Percentiles rank a stretch among this genome's conserved stretches.
Evolutionary conservation across 2,113 vertebrate genomes (phyloP).

Genomic region (Gracilinanus agilis): DNA sequence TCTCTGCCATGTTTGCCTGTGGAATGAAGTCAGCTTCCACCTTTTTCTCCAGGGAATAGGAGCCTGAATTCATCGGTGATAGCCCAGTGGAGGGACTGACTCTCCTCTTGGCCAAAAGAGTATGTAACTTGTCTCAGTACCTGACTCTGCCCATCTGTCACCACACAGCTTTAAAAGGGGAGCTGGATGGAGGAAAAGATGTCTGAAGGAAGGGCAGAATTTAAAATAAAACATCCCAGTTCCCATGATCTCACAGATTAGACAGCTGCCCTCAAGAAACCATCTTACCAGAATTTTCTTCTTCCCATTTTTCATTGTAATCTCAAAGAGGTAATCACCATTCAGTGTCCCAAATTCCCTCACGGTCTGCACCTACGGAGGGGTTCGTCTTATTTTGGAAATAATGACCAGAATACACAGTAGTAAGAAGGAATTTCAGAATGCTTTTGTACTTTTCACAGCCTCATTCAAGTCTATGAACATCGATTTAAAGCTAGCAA

Average conservation of each 20-base stretch:
- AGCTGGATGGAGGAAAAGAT: neutral
- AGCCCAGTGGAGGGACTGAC: neutral
- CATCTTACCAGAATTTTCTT: conserved; percentile 87
- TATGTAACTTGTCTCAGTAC: neutral
- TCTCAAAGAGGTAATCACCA: conserved; percentile 84
- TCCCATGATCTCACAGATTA: neutral
- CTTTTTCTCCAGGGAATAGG: neutral
- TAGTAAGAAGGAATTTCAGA: neutral
- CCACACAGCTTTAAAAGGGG: neutral
- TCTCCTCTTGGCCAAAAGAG: neutral
- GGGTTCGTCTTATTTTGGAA: neutral
- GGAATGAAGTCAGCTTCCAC: neutral
- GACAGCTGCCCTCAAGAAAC: neutral
- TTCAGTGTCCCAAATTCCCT: conserved; percentile 73
- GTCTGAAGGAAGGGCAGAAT: neutral
- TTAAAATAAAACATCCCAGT: neutral
- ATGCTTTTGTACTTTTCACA: neutral
- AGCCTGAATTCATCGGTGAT: neutral
- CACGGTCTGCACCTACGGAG: conserved; percentile 86
- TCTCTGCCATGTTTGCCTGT: neutral
- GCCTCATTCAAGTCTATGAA: neutral
- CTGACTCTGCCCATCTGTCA: neutral
- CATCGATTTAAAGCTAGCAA: neutral
- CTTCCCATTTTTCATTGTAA: conserved; percentile 87
- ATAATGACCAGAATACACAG: neutral